Evolutionary conservation across 2,888 invertebrate genomes (phyloP), one percentile per base, ranked within the genome.

Genomic region (Caenorhabditis afra): DNA sequence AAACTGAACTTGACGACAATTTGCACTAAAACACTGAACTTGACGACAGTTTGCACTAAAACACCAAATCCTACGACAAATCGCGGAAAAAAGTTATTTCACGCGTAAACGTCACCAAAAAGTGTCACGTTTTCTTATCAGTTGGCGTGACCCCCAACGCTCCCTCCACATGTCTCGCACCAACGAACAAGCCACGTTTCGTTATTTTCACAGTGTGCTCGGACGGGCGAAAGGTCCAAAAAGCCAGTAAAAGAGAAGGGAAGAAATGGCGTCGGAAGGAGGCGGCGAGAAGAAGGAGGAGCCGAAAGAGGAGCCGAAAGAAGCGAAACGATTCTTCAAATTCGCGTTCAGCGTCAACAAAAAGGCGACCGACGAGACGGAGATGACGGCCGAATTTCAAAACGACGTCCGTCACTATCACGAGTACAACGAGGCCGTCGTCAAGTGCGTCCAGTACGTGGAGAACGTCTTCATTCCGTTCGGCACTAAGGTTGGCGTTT

Each of bases 321-420:
- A 71, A 49, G 71, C 29, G 49, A 59, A 53, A n/a, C 52, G 45
- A 47, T 44, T 79, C n/a, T 79, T 79, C 67, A 79, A 68, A 16
- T 73, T 79, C 22, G 35, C 8, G 8, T 79, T 79, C 49, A 67
- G 58, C 39, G 53, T 79, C 16, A 64, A 49, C 57, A 79, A 79
- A 41, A 79, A 73, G 47, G 50, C 59, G 0, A 22, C 64, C n/a
- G 79, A 79, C 49, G 52, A 73, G 20, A 79, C 79, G 22, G 73
- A 73, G 23, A 79, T 77, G 77, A 77, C 77, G 1, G 66, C 61
- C 37, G 79, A 79, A 29, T 79, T 79, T 16, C 4, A 62, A 3
- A 58, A 55, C 41, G 79, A 79, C 41, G 67, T 73, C 50, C 64
- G 73, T 62, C 79, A 79, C 44, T 79, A 65, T 47, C 29, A 49